These are phyloP conservation scores for Orius insidiosus DNA, from an alignment of 1,140 invertebrate genomes.

Conservation along the genomic window DNA sequence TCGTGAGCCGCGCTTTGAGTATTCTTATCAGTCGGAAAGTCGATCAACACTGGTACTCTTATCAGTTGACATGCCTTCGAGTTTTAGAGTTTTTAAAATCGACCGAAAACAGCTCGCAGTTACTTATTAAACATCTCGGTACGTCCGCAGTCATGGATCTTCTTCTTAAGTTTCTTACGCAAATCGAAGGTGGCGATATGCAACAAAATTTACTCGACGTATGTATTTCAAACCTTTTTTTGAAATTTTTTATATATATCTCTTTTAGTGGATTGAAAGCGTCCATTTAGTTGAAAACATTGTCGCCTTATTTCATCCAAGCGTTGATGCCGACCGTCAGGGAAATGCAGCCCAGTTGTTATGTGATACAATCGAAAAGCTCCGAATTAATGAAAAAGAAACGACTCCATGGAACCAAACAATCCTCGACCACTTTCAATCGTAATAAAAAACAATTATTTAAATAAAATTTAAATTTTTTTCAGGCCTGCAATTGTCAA, in stretches of 20 bases:
- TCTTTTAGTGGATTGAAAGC: constrained; percentile 74
- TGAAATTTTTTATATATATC: constrained; percentile 6
- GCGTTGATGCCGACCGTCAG: constrained; percentile 53
- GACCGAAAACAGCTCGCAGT: constrained; percentile 66
- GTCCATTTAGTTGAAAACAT: constrained; percentile 68
- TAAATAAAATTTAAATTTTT: constrained; percentile 14
- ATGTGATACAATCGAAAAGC: constrained; percentile 57
- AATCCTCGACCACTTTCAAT: constrained; percentile 48
- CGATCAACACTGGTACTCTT: constrained; percentile 65
- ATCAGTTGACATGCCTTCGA: constrained; percentile 76
- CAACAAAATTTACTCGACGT: constrained; percentile 70
- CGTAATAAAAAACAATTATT: constrained; percentile 29
- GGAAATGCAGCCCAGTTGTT: constrained; percentile 64
- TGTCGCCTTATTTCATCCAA: constrained; percentile 58
- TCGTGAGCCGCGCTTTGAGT: constrained; percentile 81
- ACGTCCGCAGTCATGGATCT: constrained; percentile 93
- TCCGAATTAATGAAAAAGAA: constrained; percentile 35
- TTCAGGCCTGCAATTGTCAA: constrained; percentile 43
- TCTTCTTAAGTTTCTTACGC: constrained; percentile 69
- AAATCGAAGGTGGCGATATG: constrained; percentile 61
- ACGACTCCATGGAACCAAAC: constrained; percentile 33
- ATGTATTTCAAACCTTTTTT: constrained; percentile 23
- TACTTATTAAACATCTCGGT: constrained; percentile 72
- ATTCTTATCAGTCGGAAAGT: constrained; percentile 20
- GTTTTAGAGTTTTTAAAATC: constrained; percentile 81